Base-by-base conservation (phyloP, 2,113 vertebrate species). In the Ailurus styani region DNA sequence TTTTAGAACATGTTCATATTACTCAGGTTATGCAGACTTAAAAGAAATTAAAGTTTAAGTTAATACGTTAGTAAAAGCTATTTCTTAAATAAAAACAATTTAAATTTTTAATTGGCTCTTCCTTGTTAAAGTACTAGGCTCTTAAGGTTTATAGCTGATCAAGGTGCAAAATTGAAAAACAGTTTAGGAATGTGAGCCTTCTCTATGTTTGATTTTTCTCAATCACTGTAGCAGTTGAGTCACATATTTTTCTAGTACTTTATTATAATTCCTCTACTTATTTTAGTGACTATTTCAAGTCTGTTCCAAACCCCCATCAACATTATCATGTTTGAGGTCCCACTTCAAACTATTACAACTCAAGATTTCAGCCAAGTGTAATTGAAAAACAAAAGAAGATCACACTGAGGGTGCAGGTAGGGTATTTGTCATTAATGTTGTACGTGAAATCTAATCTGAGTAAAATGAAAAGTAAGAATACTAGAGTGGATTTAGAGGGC, bases 71-170 rank as follows among this genome's bases (percentile, higher is more conserved):
- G 18, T 37, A 68, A 68, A 37, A 70, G 34, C 47, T 85, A 40
- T 62, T 60, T 73, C 54, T 57, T 79, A n/a, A 79, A 81, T 55
- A 64, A 68, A 70, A 27, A 17, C 37, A 91, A 77, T 57, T 66
- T 86, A 86, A 90, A 29, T 27, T 95, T 79, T 97, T 52, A 84
- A 40, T 90, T 84, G n/a, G 34, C 7, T 95, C 18, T 90, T 87
- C 79, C 66, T 84, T 90, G 40, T 86, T 86, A 89, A 82, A 94
- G 52, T 84, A 18, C 40, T 82, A 91, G 9, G 2, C 9, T 52
- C 87, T 81, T 17, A 5, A 64, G 14, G 5, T n/a, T 91, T 89
- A 79, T 78, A 87, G 13, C 7, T 50, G 52, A 73, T 12, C 20
- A 42, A 60, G 62, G 23, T 79, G 12, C 7, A 94, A 90, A 95